Evolutionary conservation across 2,797 vertebrate genomes (phyloP).

Genomic region (Gobionotothen gibberifrons): DNA sequence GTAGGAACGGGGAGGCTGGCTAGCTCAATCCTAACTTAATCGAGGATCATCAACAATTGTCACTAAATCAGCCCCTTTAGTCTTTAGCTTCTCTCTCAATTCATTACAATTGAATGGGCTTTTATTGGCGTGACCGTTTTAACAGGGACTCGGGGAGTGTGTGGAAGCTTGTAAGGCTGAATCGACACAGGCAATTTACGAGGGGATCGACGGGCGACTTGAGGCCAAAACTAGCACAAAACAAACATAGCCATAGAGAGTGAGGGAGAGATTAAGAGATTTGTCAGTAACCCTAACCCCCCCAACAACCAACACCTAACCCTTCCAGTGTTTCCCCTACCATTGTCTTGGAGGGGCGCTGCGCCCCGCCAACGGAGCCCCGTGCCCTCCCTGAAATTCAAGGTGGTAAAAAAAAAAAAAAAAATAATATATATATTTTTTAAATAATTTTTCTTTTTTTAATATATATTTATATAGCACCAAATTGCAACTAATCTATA

Average conservation of each 20-base stretch:
- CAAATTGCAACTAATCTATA: too few relatives aligned
- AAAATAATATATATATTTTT: too few relatives aligned
- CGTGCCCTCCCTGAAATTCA: too few relatives aligned
- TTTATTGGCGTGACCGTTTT: slow-evolving; percentile 77
- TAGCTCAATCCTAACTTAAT: slow-evolving; percentile 76
- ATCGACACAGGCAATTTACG: slow-evolving; percentile 75
- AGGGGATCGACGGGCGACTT: slow-evolving; percentile 64
- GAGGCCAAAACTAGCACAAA: slow-evolving; percentile 62
- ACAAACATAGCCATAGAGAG: slow-evolving; percentile 65
- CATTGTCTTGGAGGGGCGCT: too few relatives aligned
- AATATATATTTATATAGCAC: too few relatives aligned
- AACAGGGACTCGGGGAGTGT: slow-evolving; percentile 67
- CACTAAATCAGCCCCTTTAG: slow-evolving; percentile 76
- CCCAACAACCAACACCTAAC: not conserved
- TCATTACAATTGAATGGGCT: slow-evolving; percentile 77
- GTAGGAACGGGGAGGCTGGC: slow-evolving; percentile 24
- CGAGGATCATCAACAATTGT: slow-evolving; percentile 76
- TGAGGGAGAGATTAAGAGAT: slow-evolving; percentile 74
- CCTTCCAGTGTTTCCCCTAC: too few relatives aligned
- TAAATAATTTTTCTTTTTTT: too few relatives aligned
- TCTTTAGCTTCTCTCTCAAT: slow-evolving; percentile 71
- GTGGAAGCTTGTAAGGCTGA: slow-evolving; percentile 61
- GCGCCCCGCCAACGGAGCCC: too few relatives aligned
- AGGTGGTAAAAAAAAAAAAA: too few relatives aligned
- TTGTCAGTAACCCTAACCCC: slow-evolving; percentile 45